Percentiles rank a stretch among this genome's conserved stretches.
These are phyloP conservation scores for Psettodes erumei DNA, from an alignment of 2,113 vertebrate genomes.

Conservation along the genomic window DNA sequence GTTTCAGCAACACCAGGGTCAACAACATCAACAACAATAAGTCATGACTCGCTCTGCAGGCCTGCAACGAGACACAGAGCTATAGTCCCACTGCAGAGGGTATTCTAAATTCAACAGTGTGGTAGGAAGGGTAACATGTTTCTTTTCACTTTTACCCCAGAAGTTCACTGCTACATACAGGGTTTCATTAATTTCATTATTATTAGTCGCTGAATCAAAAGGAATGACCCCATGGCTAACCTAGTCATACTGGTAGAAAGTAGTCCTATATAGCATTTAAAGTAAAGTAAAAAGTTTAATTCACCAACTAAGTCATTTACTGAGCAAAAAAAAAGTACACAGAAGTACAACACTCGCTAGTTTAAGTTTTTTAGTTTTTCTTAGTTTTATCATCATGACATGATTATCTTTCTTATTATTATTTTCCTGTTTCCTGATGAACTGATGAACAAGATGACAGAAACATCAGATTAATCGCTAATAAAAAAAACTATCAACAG, in stretches of 20 bases:
- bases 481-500: neutral
- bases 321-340: neutral
- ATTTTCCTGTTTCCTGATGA: too few relatives aligned
- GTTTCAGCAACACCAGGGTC: neutral
- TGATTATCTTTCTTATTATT: too few relatives aligned
- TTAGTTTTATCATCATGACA: too few relatives aligned
- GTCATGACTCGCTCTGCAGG: neutral
- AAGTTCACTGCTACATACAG: neutral
- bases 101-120: neutral
- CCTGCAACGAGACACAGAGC: neutral
- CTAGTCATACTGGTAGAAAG: neutral
- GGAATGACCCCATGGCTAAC: neutral
- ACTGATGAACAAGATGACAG: neutral
- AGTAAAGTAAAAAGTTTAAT: neutral
- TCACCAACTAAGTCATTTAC: neutral
- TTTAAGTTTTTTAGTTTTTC: too few relatives aligned
- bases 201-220: neutral
- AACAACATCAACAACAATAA: constrained; percentile 1
- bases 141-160: neutral
- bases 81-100: neutral
- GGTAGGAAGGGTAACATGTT: neutral
- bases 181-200: too few relatives aligned
- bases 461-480: neutral
- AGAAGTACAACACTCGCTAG: neutral
- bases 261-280: neutral